phyloP scores from a whole-genome alignment of 2,113 vertebrate species.

The Urocitellus parryii region DNA sequence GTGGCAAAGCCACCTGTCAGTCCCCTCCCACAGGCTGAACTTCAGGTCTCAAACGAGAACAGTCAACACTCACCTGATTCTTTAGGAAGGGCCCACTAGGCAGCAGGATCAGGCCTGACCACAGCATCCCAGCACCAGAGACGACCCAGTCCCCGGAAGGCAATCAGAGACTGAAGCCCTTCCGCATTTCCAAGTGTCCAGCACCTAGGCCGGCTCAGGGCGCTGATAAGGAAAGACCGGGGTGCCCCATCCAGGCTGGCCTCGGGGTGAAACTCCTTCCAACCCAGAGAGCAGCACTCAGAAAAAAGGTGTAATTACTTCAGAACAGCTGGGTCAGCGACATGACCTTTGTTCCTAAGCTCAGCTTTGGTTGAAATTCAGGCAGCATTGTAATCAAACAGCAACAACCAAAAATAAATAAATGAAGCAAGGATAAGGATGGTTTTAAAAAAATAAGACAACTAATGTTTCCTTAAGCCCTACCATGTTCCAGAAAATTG shows the following conservation, averaged over 20 bases:
- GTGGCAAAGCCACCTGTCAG: not conserved
- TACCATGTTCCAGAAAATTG: not conserved
- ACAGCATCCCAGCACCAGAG: not conserved
- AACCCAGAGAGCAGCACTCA: not conserved
- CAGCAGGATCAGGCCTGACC: not conserved
- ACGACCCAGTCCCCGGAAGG: not conserved
- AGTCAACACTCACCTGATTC: not conserved
- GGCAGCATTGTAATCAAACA: not conserved
- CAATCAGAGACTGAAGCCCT: not conserved
- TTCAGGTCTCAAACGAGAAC: not conserved
- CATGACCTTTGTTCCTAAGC: not conserved
- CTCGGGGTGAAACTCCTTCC: not conserved
- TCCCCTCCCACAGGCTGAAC: not conserved
- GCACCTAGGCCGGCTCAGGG: not conserved
- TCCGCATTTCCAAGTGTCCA: not conserved
- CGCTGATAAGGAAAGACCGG: not conserved
- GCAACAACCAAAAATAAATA: not conserved
- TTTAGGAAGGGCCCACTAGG: not conserved
- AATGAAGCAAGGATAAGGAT: not conserved
- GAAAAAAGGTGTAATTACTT: not conserved
- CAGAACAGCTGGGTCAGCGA: not conserved
- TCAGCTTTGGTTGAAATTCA: not conserved
- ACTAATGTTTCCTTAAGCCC: not conserved
- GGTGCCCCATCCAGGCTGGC: no score
- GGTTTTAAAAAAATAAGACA: not conserved